Evolutionary conservation across 2,113 vertebrate species (phyloP).

Genomic region (Agapornis roseicollis): DNA sequence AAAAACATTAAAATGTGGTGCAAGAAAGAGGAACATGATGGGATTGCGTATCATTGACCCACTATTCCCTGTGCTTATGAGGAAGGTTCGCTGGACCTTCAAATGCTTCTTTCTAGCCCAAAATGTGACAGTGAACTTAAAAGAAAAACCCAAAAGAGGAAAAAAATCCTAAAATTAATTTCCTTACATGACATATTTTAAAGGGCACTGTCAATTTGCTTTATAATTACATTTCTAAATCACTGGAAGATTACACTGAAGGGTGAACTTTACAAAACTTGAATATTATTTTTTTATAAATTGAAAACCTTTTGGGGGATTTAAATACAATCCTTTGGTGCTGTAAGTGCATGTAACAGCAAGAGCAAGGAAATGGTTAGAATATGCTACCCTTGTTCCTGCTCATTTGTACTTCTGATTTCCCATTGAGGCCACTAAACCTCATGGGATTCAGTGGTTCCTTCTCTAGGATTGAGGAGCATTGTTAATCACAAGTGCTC

Average conservation of each 20-base stretch:
- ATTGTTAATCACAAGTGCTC: not conserved
- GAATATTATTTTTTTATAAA: conserved; percentile 3
- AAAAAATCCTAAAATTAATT: conserved; percentile 59
- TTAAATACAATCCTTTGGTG: conserved; percentile 30
- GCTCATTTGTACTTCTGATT: conserved; percentile 14
- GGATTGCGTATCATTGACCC: fast-evolving
- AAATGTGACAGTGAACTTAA: not conserved
- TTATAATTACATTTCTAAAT: conserved; percentile 69
- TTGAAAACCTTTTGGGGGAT: conserved; percentile 47
- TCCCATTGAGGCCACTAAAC: not conserved
- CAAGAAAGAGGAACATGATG: not conserved
- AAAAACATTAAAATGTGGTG: not conserved
- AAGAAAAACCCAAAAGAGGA: not conserved
- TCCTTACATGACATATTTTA: conserved; percentile 60
- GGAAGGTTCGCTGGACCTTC: not conserved
- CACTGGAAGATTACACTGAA: conserved; percentile 54
- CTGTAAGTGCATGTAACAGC: conserved; percentile 11
- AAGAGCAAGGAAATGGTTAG: not conserved
- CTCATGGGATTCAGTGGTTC: not conserved
- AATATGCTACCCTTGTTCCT: not conserved
- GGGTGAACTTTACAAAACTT: conserved; percentile 64
- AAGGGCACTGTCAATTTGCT: conserved; percentile 65
- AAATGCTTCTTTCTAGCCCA: not conserved
- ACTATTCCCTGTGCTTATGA: not conserved
- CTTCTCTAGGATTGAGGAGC: not conserved